Evolutionary conservation across 2,113 vertebrate species (phyloP), one percentile per base, ranked within the genome.

Genomic region (Turnix velox): DNA sequence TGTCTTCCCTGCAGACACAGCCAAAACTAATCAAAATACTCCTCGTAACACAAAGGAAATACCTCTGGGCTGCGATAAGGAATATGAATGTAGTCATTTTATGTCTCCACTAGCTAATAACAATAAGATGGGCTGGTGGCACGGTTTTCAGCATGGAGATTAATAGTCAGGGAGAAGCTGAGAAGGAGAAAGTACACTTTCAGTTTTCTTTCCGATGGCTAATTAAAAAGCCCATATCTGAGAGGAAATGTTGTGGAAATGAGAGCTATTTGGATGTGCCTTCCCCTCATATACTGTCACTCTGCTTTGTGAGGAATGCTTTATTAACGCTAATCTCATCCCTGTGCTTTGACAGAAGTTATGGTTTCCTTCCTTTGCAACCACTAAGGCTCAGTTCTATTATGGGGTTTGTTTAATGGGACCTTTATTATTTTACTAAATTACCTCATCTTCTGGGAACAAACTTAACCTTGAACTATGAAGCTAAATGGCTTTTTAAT

Each of bases 401-500:
- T 95, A 93, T 51, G 17, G 89, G 74, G 49, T 81, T 96, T 96
- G 54, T 95, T 97, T 97, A 93, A 94, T 88, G 83, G 63, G 63
- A 51, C 58, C 86, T 78, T 92, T 94, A 93, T 93, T 95, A 96
- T 96, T 97, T 97, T 94, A 90, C 92, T 93, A 92, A 90, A 93
- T 97, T 96, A 96, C 84, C 92, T 96, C 91, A 96, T 96, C 91
- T 96, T 94, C 93, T 96, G 91, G 93, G 92, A 97, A 95, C 69
- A 96, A 94, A 95, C 62, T 89, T 96, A 87, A 86, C 92, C 94
- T 98, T 96, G 94, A 96, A 95, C 87, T 92, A 65, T 0, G n/a
- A 94, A 94, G 93, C 67, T 52, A 92, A 96, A 95, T 94, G 87
- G 89, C 39, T 89, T 96, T 96, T 96, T 95, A 97, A 96, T 91